Evolutionary conservation across 2,113 vertebrate genomes (phyloP), one percentile per base, ranked within the genome.

Genomic region (Rhineura floridana): DNA sequence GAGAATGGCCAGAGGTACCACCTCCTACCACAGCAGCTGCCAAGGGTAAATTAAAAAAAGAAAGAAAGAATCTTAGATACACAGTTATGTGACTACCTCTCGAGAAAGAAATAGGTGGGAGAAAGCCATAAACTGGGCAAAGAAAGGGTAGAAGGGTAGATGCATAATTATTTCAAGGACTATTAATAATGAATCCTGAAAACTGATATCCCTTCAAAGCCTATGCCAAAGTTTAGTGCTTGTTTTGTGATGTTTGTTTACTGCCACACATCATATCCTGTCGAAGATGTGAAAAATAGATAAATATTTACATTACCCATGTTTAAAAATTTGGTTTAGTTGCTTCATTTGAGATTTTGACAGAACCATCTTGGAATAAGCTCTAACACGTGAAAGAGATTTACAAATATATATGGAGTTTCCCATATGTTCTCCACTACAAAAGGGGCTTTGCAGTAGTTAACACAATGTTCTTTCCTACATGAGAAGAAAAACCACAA

Each of bases 331-430:
- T 28, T 42, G 19, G 36, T 42, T 52, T 50, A n/a, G 8, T 80
- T 70, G 30, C 46, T 87, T n/a, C 19, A 65, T 92, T 91, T 94
- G 25, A 62, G 79, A 73, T 44, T 52, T 30, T 70, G 79, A 86
- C 65, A 91, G 89, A n/a, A n/a, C n/a, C n/a, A n/a, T n/a, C n/a
- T n/a, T n/a, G n/a, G n/a, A n/a, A n/a, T n/a, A n/a, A 17, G 50
- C 55, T 84, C 33, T 4, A 39, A 62, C n/a, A 88, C 50, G 70
- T 52, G 72, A 80, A 72, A 87, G 89, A 82, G 89, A 90, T 92
- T 94, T 94, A 39, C 42, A 86, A 83, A 93, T 83, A 65, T 72
- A 90, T 92, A 83, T 91, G 92, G 65, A 94, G 81, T 55, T 92
- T 86, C 52, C 77, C 50, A 90, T 87, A 82, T 50, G 77, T 86